Percentiles rank a stretch among this genome's conserved stretches.
Evolutionary conservation across 2,888 invertebrate genomes (phyloP).

Genomic region (Lasiommata megera): DNA sequence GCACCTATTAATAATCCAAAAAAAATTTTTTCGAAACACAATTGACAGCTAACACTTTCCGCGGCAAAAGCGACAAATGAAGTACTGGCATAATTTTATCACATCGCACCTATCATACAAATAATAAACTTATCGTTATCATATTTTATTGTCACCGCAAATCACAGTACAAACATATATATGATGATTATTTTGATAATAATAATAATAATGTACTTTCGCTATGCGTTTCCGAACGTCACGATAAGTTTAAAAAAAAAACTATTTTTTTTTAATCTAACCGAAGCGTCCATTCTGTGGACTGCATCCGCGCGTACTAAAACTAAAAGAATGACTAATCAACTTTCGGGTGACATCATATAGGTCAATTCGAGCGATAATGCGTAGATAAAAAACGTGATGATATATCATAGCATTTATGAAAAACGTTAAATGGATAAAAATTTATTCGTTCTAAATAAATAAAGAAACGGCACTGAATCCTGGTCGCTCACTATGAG

Average conservation of each 20-base stretch:
- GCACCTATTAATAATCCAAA: not conserved
- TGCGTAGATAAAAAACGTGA: slow-evolving; percentile 12
- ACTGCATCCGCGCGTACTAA: slow-evolving; percentile 24
- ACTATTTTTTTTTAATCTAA: slow-evolving; percentile 26
- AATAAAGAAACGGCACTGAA: not conserved
- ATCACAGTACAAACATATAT: slow-evolving; percentile 13
- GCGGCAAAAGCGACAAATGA: slow-evolving; percentile 25
- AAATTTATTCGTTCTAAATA: not conserved
- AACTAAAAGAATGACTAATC: slow-evolving; percentile 38
- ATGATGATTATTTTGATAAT: too few species aligned
- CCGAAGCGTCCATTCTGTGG: slow-evolving; percentile 36
- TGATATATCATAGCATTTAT: slow-evolving; percentile 10
- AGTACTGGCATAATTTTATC: slow-evolving; percentile 14
- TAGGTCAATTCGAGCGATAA: slow-evolving; percentile 20
- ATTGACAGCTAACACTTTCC: slow-evolving; percentile 18
- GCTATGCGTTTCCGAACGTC: not conserved
- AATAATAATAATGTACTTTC: slow-evolving; percentile 1
- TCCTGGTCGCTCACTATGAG: too few species aligned
- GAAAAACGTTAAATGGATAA: not conserved
- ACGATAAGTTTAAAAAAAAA: slow-evolving; percentile 4
- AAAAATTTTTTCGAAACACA: slow-evolving; percentile 10
- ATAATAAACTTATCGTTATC: slow-evolving; percentile 29
- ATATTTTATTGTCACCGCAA: slow-evolving; percentile 13
- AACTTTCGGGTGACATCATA: slow-evolving; percentile 28
- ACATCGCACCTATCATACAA: slow-evolving; percentile 11